These are phyloP conservation scores for Gerosis bhagava DNA, from an alignment of 2,888 invertebrate species.

Conservation along the genomic window DNA sequence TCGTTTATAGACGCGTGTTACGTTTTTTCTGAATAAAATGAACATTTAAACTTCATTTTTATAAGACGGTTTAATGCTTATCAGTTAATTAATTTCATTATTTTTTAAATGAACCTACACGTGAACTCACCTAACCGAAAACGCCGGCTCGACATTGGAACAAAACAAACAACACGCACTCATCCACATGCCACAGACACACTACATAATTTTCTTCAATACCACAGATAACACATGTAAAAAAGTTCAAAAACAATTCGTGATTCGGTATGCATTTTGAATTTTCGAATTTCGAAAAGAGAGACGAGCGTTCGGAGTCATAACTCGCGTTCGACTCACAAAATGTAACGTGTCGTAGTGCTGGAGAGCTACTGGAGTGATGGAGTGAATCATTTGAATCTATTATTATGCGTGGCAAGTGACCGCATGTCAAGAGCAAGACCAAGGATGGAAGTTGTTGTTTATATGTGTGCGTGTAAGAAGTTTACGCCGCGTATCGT, in stretches of 20 bases:
- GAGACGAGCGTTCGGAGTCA: conserved; percentile 45
- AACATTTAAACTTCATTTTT: too few relatives aligned
- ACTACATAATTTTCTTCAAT: conserved; percentile 35
- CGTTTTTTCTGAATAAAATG: background rate
- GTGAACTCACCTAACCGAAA: conserved; percentile 49
- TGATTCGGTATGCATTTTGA: conserved; percentile 30
- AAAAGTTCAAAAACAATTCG: conserved; percentile 30
- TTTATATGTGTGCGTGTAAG: conserved; percentile 44
- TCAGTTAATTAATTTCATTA: conserved; percentile 12
- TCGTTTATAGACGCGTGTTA: background rate
- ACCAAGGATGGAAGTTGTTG: conserved; percentile 45
- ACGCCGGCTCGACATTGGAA: conserved; percentile 54
- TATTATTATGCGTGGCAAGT: conserved; percentile 79
- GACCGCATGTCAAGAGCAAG: conserved; percentile 79
- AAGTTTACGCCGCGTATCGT: conserved; percentile 35
- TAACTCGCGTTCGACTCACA: conserved; percentile 67
- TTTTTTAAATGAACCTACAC: conserved; percentile 14
- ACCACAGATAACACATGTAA: conserved; percentile 41
- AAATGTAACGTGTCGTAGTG: conserved; percentile 54
- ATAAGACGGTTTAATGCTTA: too few relatives aligned
- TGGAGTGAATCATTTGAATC: conserved; percentile 73
- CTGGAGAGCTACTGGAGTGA: conserved; percentile 49
- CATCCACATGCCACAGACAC: conserved; percentile 41
- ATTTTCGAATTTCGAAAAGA: conserved; percentile 33
- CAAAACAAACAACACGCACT: conserved; percentile 45